Base-by-base conservation (phyloP, 2,797 vertebrate genomes). In the Periophthalmus magnuspinnatus region DNA sequence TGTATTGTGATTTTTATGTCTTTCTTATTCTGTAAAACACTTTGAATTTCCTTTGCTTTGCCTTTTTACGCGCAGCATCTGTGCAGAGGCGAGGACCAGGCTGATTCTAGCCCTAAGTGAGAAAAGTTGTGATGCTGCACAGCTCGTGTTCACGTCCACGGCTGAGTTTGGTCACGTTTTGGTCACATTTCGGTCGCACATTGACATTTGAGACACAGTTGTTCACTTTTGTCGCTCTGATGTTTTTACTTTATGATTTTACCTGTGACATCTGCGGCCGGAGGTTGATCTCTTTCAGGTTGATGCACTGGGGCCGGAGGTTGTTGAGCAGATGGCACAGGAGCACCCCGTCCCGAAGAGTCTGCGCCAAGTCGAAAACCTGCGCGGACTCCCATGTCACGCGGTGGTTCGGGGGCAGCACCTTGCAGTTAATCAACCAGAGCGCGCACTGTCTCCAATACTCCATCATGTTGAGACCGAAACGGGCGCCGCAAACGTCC, bases 211-310 rank as follows among this genome's bases (percentile, higher is more conserved):
- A n/a, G n/a, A n/a, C n/a, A n/a, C n/a, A n/a, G n/a, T n/a, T n/a
- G n/a, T n/a, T n/a, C n/a, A n/a, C n/a, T n/a, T n/a, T n/a, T n/a
- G n/a, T n/a, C n/a, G n/a, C n/a, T n/a, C n/a, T n/a, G n/a, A n/a
- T n/a, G n/a, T n/a, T n/a, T n/a, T n/a, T n/a, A n/a, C n/a, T n/a
- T n/a, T n/a, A n/a, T n/a, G n/a, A n/a, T n/a, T n/a, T n/a, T 28
- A 98, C 97, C 96, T 98, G 97, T 88, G 96, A 98, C 97, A 98
- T 98, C 81, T 99, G 96, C 6, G 97, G 97, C 54, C 97, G 91
- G 75, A 97, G 94, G 91, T 98, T 99, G 93, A 99, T 98, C 80
- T 96, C 96, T 91, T 95, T 97, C 34, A 98, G 94, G 91, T 99
- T 97, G 92, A 98, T 95, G 89, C 95, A 91, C 81, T 93, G 96